Percentiles rank a stretch among this genome's conserved stretches.
Conservation (phyloP, 2,797 vertebrate genomes). For the Stomatorhinus walkeri region DNA sequence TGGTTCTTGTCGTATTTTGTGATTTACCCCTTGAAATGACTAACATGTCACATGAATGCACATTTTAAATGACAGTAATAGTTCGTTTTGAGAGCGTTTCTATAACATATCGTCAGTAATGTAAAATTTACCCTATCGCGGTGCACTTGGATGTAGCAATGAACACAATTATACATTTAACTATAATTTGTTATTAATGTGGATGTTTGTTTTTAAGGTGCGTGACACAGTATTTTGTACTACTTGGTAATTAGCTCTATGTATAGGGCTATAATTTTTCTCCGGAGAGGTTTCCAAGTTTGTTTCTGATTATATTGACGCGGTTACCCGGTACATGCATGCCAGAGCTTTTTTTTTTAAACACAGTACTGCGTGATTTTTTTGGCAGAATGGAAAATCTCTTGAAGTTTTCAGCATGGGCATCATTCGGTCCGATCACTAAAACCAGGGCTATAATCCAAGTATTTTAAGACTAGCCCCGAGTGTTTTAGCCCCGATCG, state of each 20-base stretch:
- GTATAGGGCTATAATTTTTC: not conserved
- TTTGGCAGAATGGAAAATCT: not conserved
- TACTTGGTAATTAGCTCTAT: not conserved
- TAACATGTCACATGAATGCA: not conserved
- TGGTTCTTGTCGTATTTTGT: not conserved
- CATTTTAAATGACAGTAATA: not conserved
- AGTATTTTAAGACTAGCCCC: not conserved
- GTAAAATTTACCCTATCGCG: not conserved
- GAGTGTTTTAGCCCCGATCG: not conserved
- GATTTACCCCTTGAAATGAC: not conserved
- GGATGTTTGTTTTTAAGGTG: not conserved
- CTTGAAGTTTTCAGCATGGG: not conserved
- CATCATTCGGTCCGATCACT: not conserved
- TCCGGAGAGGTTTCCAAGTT: not conserved
- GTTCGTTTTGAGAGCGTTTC: not conserved
- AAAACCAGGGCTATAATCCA: not conserved
- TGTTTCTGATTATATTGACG: not conserved
- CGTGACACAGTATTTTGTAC: not conserved
- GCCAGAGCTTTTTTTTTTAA: not conserved
- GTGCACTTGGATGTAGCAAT: not conserved
- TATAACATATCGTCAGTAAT: not conserved
- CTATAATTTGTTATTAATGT: not conserved
- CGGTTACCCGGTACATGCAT: not conserved
- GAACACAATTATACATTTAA: not conserved
- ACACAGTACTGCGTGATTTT: not conserved